Conservation (phyloP, 2,113 vertebrate genomes). For the Pachyramphus minor region DNA sequence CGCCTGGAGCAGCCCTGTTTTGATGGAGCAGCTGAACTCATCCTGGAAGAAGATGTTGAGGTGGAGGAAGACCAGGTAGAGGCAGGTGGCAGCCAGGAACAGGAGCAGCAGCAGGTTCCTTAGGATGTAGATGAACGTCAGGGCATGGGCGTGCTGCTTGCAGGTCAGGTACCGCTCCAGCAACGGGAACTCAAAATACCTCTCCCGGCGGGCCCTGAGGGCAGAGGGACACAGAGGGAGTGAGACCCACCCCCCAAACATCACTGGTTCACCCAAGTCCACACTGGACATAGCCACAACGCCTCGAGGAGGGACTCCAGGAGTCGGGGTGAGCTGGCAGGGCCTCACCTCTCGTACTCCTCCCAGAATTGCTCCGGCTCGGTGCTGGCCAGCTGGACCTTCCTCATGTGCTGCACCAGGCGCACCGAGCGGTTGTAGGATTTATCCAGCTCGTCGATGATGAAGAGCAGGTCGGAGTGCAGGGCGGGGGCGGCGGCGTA, state of each 20-base stretch:
- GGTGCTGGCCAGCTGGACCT: slow-evolving; percentile 77
- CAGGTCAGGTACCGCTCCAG: slow-evolving; percentile 90
- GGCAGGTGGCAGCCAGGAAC: slow-evolving; percentile 84
- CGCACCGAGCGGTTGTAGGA: slow-evolving; percentile 95
- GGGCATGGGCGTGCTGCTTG: slow-evolving; percentile 87
- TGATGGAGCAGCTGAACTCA: slow-evolving; percentile 92
- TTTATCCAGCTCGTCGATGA: slow-evolving; percentile 93
- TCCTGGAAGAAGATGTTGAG: slow-evolving; percentile 88
- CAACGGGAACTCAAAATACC: slow-evolving; percentile 95
- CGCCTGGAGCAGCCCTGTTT: slow-evolving; percentile 77
- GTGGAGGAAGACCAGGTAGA: slow-evolving; percentile 93
- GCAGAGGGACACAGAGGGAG: background rate
- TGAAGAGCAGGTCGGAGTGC: slow-evolving; percentile 87
- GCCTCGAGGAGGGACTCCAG: fast-evolving
- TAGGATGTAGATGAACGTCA: slow-evolving; percentile 86
- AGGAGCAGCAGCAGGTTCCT: slow-evolving; percentile 86
- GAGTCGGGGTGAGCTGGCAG: fast-evolving
- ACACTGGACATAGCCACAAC: fast-evolving
- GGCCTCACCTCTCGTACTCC: slow-evolving; percentile 85
- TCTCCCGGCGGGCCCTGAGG: slow-evolving; percentile 87
- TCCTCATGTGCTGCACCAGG: slow-evolving; percentile 89
- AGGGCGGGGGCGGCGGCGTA: slow-evolving; percentile 81
- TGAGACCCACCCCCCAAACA: background rate
- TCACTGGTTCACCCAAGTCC: background rate
- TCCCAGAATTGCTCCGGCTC: slow-evolving; percentile 85